Percentiles rank a stretch among this genome's conserved stretches.
Conservation (phyloP, 2,113 vertebrate genomes). For the Natator depressus region DNA sequence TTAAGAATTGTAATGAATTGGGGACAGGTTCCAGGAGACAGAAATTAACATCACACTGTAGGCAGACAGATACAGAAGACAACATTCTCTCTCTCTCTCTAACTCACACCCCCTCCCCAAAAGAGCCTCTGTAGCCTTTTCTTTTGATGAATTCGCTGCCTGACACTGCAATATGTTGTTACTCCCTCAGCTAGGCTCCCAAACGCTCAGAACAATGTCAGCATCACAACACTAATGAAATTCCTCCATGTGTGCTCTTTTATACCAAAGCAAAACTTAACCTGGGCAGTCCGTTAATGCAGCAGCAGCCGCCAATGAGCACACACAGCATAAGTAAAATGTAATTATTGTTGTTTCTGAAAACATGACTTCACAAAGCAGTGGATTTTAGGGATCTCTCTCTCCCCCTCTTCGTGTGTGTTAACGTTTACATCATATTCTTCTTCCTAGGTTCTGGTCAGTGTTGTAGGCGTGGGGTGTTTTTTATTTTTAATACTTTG, state of each 20-base stretch:
- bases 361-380: neutral
- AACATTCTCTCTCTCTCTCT: neutral
- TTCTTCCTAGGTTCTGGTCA: neutral
- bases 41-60: neutral
- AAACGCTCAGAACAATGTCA: neutral
- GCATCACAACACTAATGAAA: neutral
- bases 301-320: rapidly evolving
- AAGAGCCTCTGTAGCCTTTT: neutral
- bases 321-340: neutral
- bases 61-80: neutral
- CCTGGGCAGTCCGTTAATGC: neutral
- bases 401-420: neutral
- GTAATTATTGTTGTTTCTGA: neutral
- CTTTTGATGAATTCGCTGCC: neutral
- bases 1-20: neutral
- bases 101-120: rapidly evolving
- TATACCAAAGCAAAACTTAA: neutral
- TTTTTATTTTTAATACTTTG: neutral
- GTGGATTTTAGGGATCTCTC: neutral
- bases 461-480: neutral
- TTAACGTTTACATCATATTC: neutral
- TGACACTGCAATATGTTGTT: neutral
- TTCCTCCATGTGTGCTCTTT: neutral
- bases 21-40: neutral
- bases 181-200: neutral